Evolutionary conservation across 92 coral and sea anemone species (phyloP).

Genomic region (Epizoanthus fatuus): DNA sequence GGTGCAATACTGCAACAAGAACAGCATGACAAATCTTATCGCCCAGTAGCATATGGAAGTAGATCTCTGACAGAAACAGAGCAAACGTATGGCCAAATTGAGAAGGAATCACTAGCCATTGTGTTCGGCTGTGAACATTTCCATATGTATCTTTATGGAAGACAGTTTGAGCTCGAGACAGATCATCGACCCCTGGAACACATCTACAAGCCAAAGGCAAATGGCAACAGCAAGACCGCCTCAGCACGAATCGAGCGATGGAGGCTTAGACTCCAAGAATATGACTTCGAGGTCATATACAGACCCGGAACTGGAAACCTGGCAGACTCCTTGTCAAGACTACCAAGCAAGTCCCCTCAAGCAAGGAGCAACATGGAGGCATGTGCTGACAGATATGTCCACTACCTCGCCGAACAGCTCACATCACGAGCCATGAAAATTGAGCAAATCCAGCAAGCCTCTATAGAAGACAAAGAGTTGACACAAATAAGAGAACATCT

Average conservation of each 20-base stretch:
- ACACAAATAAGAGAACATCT: slow-evolving; percentile 42
- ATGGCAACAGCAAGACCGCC: slow-evolving; percentile 37
- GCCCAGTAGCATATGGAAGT: slow-evolving; percentile 58
- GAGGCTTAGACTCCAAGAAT: slow-evolving; percentile 57
- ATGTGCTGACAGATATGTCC: slow-evolving; percentile 59
- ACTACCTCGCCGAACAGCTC: slow-evolving; percentile 36
- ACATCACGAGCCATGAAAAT: slow-evolving; percentile 54
- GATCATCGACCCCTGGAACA: slow-evolving; percentile 59
- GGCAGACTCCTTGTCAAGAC: slow-evolving; percentile 52
- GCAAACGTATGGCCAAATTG: slow-evolving; percentile 43
- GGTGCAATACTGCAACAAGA: slow-evolving; percentile 62
- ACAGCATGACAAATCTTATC: slow-evolving; percentile 47
- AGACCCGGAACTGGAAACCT: slow-evolving; percentile 54
- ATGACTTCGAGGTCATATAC: slow-evolving; percentile 56
- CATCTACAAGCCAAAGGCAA: slow-evolving; percentile 52
- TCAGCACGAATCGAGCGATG: slow-evolving; percentile 60
- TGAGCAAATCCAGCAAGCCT: slow-evolving; percentile 44
- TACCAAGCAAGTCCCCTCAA: slow-evolving; percentile 22
- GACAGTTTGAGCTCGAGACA: slow-evolving; percentile 55
- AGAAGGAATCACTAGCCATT: too few relatives aligned
- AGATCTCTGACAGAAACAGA: slow-evolving; percentile 56
- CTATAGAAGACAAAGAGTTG: slow-evolving; percentile 50
- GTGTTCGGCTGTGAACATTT: slow-evolving; percentile 61
- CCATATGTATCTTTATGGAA: slow-evolving; percentile 53
- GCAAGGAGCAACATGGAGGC: slow-evolving; percentile 64